A percentile compares a stretch with the other conserved stretches of the same genome.
Evolutionary conservation across 2,797 vertebrate genomes (phyloP).

Genomic region (Sparidentex hasta): DNA sequence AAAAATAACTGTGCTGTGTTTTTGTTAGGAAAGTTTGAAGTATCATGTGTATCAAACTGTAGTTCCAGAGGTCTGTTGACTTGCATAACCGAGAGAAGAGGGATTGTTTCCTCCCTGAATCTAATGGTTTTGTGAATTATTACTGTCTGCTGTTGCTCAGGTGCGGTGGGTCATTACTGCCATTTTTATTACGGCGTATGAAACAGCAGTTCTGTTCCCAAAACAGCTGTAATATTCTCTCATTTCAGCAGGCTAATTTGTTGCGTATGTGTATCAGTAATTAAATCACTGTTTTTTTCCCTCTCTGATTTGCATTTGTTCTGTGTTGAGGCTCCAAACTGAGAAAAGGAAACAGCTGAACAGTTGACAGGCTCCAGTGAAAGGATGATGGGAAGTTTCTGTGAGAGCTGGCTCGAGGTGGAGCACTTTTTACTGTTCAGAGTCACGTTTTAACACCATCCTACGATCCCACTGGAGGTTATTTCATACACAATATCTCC

Average conservation of each 20-base stretch:
- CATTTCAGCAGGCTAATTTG: conserved; percentile 34
- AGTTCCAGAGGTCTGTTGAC: background rate
- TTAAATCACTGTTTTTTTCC: conserved; percentile 54
- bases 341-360: conserved; percentile 5
- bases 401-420: background rate
- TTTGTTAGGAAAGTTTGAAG: background rate
- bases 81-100: background rate
- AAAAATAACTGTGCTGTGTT: background rate
- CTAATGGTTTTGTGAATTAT: conserved; percentile 12
- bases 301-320: conserved; percentile 42
- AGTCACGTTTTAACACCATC: background rate
- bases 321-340: conserved; percentile 18
- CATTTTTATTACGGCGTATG: conserved; percentile 34
- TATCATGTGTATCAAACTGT: background rate
- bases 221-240: conserved; percentile 23
- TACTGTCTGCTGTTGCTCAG: conserved; percentile 1
- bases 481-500: background rate
- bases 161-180: conserved; percentile 23
- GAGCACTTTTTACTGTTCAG: background rate
- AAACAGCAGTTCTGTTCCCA: conserved; percentile 23
- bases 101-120: background rate
- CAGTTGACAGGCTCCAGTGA: conserved; percentile 45
- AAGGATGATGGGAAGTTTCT: conserved; percentile 1
- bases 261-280: conserved; percentile 47
- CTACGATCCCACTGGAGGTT: background rate